These are phyloP conservation scores for Leptinotarsa juncta DNA, from an alignment of 2,888 invertebrate genomes.

Conservation along the genomic window DNA sequence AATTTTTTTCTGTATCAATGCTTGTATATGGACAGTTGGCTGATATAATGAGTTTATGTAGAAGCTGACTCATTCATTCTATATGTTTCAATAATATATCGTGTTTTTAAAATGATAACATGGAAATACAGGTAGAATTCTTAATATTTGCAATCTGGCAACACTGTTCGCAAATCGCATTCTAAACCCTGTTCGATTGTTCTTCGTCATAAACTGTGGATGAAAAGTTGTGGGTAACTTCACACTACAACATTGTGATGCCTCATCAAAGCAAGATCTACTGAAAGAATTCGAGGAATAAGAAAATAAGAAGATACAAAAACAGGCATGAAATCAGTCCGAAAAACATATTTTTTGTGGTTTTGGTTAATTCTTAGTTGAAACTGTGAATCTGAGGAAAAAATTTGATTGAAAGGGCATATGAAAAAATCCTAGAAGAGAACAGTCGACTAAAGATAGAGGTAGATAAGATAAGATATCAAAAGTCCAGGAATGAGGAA, in stretches of 20 bases:
- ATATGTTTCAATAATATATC: too few relatives aligned
- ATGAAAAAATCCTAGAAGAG: slow-evolving; percentile 62
- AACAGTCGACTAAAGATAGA: slow-evolving; percentile 61
- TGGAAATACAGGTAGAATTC: too few relatives aligned
- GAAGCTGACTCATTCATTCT: too few relatives aligned
- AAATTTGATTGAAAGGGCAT: slow-evolving; percentile 60
- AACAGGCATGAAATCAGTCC: slow-evolving; percentile 46
- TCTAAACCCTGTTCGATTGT: too few relatives aligned
- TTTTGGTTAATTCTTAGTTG: slow-evolving; percentile 59
- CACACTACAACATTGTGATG: slow-evolving; percentile 23
- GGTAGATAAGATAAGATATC: slow-evolving; percentile 61
- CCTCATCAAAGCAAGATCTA: slow-evolving; percentile 52
- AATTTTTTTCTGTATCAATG: too few relatives aligned
- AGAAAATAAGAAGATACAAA: slow-evolving; percentile 45
- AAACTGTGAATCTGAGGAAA: slow-evolving; percentile 54
- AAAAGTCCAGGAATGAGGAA: slow-evolving; percentile 60
- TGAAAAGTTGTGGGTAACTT: too few relatives aligned
- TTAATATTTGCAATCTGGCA: too few relatives aligned
- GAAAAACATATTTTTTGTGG: slow-evolving; percentile 58
- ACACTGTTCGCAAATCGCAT: too few relatives aligned
- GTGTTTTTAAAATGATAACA: too few relatives aligned
- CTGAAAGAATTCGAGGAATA: slow-evolving; percentile 47
- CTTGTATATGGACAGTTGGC: too few relatives aligned
- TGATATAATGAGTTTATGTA: too few relatives aligned
- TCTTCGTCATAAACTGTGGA: too few relatives aligned